A percentile compares a stretch with the other conserved stretches of the same genome.
Conservation (phyloP, 2,113 vertebrate genomes). For the Nothobranchius kuhntae region DNA sequence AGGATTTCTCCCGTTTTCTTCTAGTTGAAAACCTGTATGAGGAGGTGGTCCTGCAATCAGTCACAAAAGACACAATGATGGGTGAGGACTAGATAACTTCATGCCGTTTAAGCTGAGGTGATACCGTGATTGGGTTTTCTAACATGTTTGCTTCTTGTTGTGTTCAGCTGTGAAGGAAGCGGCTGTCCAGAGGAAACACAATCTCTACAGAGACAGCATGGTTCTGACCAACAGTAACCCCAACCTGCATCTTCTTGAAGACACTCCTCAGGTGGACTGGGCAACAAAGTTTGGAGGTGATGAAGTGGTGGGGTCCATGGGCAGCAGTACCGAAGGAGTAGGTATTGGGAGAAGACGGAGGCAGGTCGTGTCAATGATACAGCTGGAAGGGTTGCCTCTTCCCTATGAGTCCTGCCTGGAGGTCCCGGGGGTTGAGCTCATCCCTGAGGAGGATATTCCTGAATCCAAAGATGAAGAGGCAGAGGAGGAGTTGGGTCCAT, state of each 20-base stretch:
- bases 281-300: constrained; percentile 71
- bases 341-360: constrained; percentile 75
- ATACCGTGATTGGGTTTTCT: background rate
- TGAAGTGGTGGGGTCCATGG: constrained; percentile 26
- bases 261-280: constrained; percentile 86
- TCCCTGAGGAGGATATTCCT: constrained; percentile 69
- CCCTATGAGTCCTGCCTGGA: constrained; percentile 80
- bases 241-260: constrained; percentile 88
- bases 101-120: too few relatives aligned
- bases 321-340: background rate
- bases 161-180: constrained; percentile 93
- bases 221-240: constrained; percentile 92
- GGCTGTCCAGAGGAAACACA: constrained; percentile 91
- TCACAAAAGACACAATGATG: constrained; percentile 95
- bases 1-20: constrained; percentile 91
- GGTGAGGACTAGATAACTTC: constrained; percentile 75
- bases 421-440: constrained; percentile 76
- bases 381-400: constrained; percentile 81
- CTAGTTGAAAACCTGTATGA: constrained; percentile 93
- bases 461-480: constrained; percentile 11
- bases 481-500: background rate
- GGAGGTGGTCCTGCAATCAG: constrained; percentile 93
- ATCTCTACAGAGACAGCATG: constrained; percentile 95
- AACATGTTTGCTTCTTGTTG: background rate
- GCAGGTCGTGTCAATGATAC: constrained; percentile 94